Percentiles rank a stretch among this genome's conserved stretches.
These are phyloP conservation scores for Epiblema foenella DNA, from an alignment of 2,888 invertebrate species.

Conservation along the genomic window DNA sequence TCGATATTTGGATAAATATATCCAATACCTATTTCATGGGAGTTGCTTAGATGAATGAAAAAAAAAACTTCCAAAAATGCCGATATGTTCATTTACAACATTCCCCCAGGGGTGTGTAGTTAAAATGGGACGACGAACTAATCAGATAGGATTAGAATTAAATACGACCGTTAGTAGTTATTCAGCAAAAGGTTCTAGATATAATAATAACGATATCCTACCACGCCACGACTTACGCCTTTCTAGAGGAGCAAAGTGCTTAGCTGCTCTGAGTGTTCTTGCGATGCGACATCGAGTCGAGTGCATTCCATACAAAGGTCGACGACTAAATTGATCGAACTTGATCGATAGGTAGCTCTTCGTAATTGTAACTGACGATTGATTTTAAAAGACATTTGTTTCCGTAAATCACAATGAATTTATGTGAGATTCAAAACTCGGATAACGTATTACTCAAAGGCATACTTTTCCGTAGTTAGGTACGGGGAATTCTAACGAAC, in stretches of 20 bases:
- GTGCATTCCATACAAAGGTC: slow-evolving; percentile 42
- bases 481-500: too few species aligned
- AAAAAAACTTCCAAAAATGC: too few species aligned
- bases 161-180: neutral
- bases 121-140: neutral
- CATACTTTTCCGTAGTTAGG: too few species aligned
- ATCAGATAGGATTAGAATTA: neutral
- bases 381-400: neutral
- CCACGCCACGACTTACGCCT: neutral
- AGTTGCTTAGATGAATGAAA: too few species aligned
- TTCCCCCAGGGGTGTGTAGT: neutral
- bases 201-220: too few species aligned
- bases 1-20: neutral
- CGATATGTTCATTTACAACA: neutral
- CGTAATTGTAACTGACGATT: neutral
- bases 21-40: too few species aligned
- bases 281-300: slow-evolving; percentile 37
- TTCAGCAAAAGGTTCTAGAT: too few species aligned
- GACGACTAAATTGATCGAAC: slow-evolving; percentile 39
- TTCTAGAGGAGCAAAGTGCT: neutral
- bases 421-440: too few species aligned
- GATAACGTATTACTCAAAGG: too few species aligned
- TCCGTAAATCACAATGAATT: neutral
- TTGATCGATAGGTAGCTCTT: slow-evolving; percentile 17
- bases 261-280: slow-evolving; percentile 9